Conservation (phyloP, 2,888 invertebrate genomes). For the Diploptera punctata region DNA sequence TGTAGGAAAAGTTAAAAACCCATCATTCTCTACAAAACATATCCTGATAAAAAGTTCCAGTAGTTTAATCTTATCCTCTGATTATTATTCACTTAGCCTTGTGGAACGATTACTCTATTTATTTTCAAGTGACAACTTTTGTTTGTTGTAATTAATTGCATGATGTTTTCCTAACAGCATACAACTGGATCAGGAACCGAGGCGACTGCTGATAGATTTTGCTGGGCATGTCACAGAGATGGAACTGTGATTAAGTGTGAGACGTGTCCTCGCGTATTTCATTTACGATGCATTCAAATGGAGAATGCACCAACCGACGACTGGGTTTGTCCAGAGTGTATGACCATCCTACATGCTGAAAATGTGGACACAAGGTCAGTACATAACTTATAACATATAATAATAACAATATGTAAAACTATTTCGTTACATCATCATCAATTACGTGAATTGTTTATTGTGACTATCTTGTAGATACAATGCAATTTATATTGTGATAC, state of each 20-base stretch:
- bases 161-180: too few species aligned
- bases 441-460: not conserved
- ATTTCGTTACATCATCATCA: not conserved
- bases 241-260: slow-evolving; percentile 70
- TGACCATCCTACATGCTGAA: slow-evolving; percentile 73
- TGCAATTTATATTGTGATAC: not conserved
- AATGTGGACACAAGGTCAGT: slow-evolving; percentile 70
- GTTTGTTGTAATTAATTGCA: too few species aligned
- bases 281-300: slow-evolving; percentile 74
- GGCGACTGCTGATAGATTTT: slow-evolving; percentile 69
- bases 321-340: slow-evolving; percentile 92
- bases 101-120: too few species aligned
- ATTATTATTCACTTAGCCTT: too few species aligned
- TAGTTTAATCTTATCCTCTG: too few species aligned
- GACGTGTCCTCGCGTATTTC: slow-evolving; percentile 85
- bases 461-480: not conserved
- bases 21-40: too few species aligned
- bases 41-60: too few species aligned
- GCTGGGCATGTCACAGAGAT: slow-evolving; percentile 90
- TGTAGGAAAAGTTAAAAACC: too few species aligned
- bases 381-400: too few species aligned
- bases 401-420: too few species aligned
- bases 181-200: not conserved
- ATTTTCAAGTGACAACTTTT: too few species aligned
- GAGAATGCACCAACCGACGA: slow-evolving; percentile 51